Percentiles rank a stretch among this genome's conserved stretches.
Evolutionary conservation across 2,888 invertebrate genomes (phyloP).

Genomic region (Pristionchus exspectatus): DNA sequence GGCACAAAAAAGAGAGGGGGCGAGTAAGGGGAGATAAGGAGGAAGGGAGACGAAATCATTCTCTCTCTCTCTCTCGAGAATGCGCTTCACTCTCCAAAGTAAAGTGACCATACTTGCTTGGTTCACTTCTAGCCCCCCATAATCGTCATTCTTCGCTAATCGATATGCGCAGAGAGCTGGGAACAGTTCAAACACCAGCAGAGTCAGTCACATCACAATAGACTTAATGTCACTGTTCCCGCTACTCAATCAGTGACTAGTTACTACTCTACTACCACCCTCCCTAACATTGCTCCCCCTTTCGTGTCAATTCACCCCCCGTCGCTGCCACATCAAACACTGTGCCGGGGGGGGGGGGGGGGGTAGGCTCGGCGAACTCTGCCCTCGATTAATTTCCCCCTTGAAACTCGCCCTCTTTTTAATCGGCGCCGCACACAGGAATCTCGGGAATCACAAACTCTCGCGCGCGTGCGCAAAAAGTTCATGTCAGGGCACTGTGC

Average conservation of each 20-base stretch:
- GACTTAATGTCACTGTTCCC: slow-evolving; percentile 7
- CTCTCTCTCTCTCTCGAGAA: neutral
- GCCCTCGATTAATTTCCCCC: slow-evolving; percentile 23
- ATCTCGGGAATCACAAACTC: neutral
- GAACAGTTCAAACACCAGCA: slow-evolving; percentile 36
- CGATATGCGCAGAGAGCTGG: neutral
- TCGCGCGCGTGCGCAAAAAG: neutral
- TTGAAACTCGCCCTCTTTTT: slow-evolving; percentile 19
- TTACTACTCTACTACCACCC: slow-evolving; percentile 16
- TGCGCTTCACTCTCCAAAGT: neutral
- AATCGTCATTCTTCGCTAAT: slow-evolving; percentile 8
- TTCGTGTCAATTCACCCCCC: slow-evolving; percentile 20
- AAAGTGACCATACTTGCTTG: slow-evolving; percentile 13
- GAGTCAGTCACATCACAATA: neutral
- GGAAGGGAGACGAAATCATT: neutral
- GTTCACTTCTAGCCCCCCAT: neutral
- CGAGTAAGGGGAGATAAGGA: neutral
- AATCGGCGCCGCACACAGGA: slow-evolving; percentile 22
- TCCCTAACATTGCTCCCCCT: neutral
- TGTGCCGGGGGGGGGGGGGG: neutral
- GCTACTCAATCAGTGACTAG: slow-evolving; percentile 27
- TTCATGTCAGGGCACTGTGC: neutral
- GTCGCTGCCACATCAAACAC: neutral
- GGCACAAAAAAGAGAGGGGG: slow-evolving; percentile 8
- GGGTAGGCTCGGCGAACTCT: neutral